These are phyloP conservation scores for Rhizoglyphus robini DNA, from an alignment of 1,140 invertebrate species.

Conservation along the genomic window DNA sequence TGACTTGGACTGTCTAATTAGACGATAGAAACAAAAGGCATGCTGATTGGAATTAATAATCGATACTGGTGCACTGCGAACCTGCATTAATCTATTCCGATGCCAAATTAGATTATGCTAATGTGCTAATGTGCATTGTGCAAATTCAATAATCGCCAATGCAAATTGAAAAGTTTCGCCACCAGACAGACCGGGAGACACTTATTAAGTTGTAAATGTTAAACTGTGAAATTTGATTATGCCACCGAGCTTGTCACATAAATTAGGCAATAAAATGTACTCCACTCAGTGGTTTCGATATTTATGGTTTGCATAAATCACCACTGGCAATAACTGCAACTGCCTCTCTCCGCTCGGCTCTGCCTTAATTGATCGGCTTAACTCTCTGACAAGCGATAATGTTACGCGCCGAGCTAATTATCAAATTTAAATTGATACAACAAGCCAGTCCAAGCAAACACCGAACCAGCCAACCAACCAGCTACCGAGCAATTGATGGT, in stretches of 20 bases:
- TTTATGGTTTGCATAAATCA: constrained; percentile 15
- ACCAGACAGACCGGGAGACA: background rate
- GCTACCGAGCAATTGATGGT: background rate
- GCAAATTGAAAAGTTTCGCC: constrained; percentile 12
- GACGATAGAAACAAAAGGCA: no score
- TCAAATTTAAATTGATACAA: constrained; percentile 10
- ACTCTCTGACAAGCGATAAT: constrained; percentile 1
- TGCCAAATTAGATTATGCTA: constrained; percentile 8
- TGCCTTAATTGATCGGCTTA: constrained; percentile 8
- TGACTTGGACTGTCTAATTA: no score
- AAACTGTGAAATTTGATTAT: constrained; percentile 13
- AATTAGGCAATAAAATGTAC: constrained; percentile 15
- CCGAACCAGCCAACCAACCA: background rate
- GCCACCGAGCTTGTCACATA: constrained; percentile 1
- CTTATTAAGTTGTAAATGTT: constrained; percentile 15
- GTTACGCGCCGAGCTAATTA: constrained; percentile 1
- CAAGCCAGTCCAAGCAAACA: background rate
- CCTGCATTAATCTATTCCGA: constrained; percentile 1
- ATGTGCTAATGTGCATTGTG: background rate
- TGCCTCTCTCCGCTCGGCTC: background rate
- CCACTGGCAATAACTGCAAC: background rate
- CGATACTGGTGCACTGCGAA: background rate
- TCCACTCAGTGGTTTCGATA: background rate
- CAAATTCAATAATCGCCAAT: constrained; percentile 5
- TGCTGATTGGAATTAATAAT: no score